phyloP scores from a whole-genome alignment of 1,140 invertebrate genomes.

The Drosophila albomicans region DNA sequence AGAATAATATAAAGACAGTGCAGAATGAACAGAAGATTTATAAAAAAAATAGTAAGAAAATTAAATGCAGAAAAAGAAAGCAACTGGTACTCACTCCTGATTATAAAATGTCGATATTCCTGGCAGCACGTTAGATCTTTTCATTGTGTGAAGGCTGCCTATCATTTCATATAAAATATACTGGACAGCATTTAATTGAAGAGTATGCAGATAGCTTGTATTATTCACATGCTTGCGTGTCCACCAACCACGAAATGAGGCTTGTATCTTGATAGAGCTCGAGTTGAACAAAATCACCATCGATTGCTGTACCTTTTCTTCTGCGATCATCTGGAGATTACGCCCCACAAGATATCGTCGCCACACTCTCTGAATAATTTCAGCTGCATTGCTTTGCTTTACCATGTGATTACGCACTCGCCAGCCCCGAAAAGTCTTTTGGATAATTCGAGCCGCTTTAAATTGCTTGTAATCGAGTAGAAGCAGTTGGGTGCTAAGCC shows the following conservation, averaged over 20 bases:
- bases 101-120: slow-evolving; percentile 17
- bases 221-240: slow-evolving; percentile 51
- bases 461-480: slow-evolving; percentile 70
- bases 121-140: slow-evolving; percentile 37
- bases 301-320: slow-evolving; percentile 23
- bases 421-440: slow-evolving; percentile 50
- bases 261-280: slow-evolving; percentile 44
- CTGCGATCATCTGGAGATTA: not conserved
- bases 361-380: slow-evolving; percentile 52
- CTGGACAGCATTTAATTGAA: slow-evolving; percentile 27
- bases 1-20: not conserved
- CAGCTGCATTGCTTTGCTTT: slow-evolving; percentile 1
- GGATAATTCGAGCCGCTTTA: slow-evolving; percentile 64
- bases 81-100: slow-evolving; percentile 1
- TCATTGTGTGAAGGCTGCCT: slow-evolving; percentile 42
- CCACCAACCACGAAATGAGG: slow-evolving; percentile 60
- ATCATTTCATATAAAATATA: slow-evolving; percentile 42
- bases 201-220: slow-evolving; percentile 14
- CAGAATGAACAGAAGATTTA: not conserved
- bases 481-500: slow-evolving; percentile 32
- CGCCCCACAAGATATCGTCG: slow-evolving; percentile 8
- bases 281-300: slow-evolving; percentile 12
- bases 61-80: not conserved
- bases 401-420: accelerated
- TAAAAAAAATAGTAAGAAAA: not conserved